Conservation (phyloP, 2,797 vertebrate species). For the Spatula versicolor region DNA sequence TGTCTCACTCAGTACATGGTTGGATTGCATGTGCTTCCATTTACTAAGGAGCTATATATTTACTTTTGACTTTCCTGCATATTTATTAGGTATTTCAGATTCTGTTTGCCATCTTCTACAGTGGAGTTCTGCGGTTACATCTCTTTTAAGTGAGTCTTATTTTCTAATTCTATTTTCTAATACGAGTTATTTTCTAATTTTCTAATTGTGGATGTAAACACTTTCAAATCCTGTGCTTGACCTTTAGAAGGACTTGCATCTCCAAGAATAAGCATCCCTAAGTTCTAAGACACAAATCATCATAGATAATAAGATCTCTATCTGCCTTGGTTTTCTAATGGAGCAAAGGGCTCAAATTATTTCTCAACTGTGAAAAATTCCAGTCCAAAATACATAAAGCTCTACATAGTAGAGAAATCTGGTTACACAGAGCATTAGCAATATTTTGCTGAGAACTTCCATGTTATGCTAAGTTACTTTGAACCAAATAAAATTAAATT, state of each 20-base stretch:
- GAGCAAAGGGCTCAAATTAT: not conserved
- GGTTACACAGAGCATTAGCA: not conserved
- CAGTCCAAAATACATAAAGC: not conserved
- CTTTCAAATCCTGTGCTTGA: not conserved
- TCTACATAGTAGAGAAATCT: not conserved
- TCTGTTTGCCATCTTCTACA: not conserved
- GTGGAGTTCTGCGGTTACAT: not conserved
- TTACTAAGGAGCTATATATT: not conserved
- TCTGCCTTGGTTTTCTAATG: not conserved
- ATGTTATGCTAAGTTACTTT: not conserved
- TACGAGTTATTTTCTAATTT: too few species aligned
- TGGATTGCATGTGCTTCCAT: not conserved
- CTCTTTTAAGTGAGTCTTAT: not conserved
- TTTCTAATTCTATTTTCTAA: not conserved
- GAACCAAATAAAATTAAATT: conserved; percentile 18
- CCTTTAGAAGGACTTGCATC: not conserved
- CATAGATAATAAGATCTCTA: not conserved
- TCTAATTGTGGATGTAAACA: not conserved
- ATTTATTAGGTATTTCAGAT: not conserved
- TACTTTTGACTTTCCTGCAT: not conserved
- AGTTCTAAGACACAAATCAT: not conserved
- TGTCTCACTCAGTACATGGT: not conserved
- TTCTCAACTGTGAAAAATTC: conserved; percentile 13
- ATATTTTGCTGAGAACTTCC: not conserved
- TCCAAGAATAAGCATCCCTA: not conserved